Conservation (phyloP, 2,113 vertebrate species). For the Grantiella picta region DNA sequence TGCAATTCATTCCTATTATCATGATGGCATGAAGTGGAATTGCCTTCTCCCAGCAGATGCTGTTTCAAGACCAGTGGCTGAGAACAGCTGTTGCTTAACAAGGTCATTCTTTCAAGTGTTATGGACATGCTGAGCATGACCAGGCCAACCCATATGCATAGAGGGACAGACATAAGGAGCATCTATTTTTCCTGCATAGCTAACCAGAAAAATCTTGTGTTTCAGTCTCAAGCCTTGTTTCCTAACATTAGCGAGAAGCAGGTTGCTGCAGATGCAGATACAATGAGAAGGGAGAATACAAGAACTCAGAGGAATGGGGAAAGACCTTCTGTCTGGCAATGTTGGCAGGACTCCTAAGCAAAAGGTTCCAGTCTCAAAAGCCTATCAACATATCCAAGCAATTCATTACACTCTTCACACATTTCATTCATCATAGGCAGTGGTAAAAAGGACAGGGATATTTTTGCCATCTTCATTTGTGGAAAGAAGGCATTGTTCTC, state of each 20-base stretch:
- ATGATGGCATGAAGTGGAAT: background rate
- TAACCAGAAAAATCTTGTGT: background rate
- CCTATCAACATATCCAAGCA: background rate
- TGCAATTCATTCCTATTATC: background rate
- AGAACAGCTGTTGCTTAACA: background rate
- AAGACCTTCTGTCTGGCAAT: background rate
- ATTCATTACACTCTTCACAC: background rate
- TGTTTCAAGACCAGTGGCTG: background rate
- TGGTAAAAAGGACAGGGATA: background rate
- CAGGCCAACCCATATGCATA: background rate
- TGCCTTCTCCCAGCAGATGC: background rate
- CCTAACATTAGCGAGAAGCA: background rate
- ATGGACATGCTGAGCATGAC: background rate
- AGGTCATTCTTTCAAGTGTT: background rate
- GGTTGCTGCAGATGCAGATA: background rate
- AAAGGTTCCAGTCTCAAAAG: background rate
- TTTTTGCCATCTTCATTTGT: background rate
- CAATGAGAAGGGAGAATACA: background rate
- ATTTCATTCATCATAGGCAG: background rate
- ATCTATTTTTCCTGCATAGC: background rate
- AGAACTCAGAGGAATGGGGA: background rate
- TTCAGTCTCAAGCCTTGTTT: background rate
- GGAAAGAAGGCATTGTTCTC: background rate
- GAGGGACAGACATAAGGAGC: background rate
- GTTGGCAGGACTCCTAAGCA: background rate